Evolutionary conservation across 2,888 invertebrate species (phyloP).

Genomic region (Rhagonycha lutea): DNA sequence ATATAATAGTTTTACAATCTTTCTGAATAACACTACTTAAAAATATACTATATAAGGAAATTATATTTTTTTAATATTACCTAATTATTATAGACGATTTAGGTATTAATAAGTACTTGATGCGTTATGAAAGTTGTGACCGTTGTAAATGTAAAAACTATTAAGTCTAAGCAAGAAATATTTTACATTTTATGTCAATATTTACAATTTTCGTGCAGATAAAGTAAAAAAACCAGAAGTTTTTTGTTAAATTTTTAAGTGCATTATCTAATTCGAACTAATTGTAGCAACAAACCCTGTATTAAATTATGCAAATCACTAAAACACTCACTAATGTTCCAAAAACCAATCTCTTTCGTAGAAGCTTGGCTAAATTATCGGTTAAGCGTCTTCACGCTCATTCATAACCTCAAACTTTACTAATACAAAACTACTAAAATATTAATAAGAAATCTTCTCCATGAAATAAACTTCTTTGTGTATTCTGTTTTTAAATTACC

Average conservation of each 20-base stretch:
- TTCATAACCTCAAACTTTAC: not conserved
- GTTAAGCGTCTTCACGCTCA: not conserved
- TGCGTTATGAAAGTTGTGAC: not conserved
- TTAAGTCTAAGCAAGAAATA: not conserved
- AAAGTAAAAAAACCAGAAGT: not conserved
- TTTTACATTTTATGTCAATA: conserved; percentile 1
- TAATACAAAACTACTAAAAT: not conserved
- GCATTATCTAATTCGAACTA: not conserved
- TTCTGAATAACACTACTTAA: not conserved
- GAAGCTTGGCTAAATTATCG: not conserved
- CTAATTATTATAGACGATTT: not conserved
- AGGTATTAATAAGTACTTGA: not conserved
- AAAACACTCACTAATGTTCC: not conserved
- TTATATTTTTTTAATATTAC: not conserved
- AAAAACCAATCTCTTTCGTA: not conserved
- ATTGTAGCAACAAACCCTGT: not conserved
- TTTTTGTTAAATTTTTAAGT: not conserved
- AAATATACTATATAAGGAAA: not conserved
- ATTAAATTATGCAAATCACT: not conserved
- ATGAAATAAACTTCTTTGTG: not conserved
- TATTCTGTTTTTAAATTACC: not conserved
- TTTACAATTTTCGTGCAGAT: not conserved
- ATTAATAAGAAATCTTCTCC: not conserved
- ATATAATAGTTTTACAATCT: not conserved
- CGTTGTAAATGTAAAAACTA: conserved; percentile 2